Base-by-base conservation (phyloP, 2,113 vertebrate species). In the Embiotoca jacksoni region DNA sequence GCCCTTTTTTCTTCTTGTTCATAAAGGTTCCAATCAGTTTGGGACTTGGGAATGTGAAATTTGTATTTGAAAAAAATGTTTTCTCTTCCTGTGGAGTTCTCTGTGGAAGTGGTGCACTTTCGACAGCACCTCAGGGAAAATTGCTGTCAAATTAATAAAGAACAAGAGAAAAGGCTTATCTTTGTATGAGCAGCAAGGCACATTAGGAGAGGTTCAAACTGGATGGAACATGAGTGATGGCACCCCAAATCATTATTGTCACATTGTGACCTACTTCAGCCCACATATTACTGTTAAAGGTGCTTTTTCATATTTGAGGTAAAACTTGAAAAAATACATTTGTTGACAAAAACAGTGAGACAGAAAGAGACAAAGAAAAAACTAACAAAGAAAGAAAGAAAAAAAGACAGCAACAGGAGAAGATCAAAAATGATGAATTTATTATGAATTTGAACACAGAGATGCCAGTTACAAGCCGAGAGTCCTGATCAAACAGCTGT, bases 51-150 rank as follows among this genome's bases (percentile, higher is more conserved):
- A 69, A 80, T 67, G 75, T 65, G 65, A 81, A 81, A 82, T 82
- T 75, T 67, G 61, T 52, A 56, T 65, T 32, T 31, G 15, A 44
- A 30, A 55, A 57, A 75, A 81, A 33, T 10, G 7, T 2, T 33
- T 16, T 63, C 46, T 71, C 52, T 65, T 71, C 54, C 55, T 70
- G 37, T 41, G 47, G 15, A 46, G 59, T 63, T 86, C 65, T 81
- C 81, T 50, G 66, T 41, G 69, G 82, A 85, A 14, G 66, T 33
- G 60, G 64, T 30, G 67, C 36, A 81, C 80, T 83, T 84, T 62
- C 74, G 67, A 69, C 69, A 68, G 72, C 59, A 80, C 85, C 81
- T 82, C 14, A 14, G 84, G 83, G 83, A 81, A 16, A 49, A 67
- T 75, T 35, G 52, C 52, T 63, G 70, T 60, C 60, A 72, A 11